Base-by-base conservation (phyloP, 2,113 vertebrate species). In the Rhadina sibilatrix region DNA sequence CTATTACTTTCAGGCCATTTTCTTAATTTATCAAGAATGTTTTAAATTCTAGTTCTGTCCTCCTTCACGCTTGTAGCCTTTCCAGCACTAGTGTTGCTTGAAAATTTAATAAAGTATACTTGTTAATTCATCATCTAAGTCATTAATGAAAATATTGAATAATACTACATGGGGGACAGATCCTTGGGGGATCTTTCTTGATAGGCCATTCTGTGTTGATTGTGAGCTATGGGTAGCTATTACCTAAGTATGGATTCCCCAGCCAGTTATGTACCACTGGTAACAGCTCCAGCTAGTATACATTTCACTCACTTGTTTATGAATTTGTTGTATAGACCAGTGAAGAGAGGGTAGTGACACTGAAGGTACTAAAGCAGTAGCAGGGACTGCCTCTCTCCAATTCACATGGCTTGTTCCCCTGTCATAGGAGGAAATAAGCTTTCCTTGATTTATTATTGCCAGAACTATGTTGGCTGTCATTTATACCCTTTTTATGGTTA, bases 121-220 rank as follows among this genome's bases (percentile, higher is more conserved):
- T 69, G 40, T 42, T 83, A 83, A 93, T 94, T 85, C 37, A 88
- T 94, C 88, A 87, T 61, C 40, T 35, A 76, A 85, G 70, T 90
- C 70, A 92, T 93, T 94, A 91, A 94, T 56, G 57, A 93, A 95
- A 94, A 80, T 93, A 94, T 79, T 83, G 60, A 91, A 85, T 96
- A 85, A 80, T 72, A 56, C 22, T 69, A 46, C 61, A 56, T 49
- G 37, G 40, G 79, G 63, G 61, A 71, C 21, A 83, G 65, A 82
- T 91, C 66, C 44, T 23, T 60, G 57, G 21, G 33, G 59, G 28
- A 60, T 75, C 61, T 85, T 4, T 2, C 49, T 85, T 87, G 40
- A 57, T 80, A 19, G 3, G 46, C 38, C 8, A 15, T 87, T 87
- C 49, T 0, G 0, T 30, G 42, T 75, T 72, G 57, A 79, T 56